Evolutionary conservation across 2,888 invertebrate genomes (phyloP).

Genomic region (Serripes groenlandicus): DNA sequence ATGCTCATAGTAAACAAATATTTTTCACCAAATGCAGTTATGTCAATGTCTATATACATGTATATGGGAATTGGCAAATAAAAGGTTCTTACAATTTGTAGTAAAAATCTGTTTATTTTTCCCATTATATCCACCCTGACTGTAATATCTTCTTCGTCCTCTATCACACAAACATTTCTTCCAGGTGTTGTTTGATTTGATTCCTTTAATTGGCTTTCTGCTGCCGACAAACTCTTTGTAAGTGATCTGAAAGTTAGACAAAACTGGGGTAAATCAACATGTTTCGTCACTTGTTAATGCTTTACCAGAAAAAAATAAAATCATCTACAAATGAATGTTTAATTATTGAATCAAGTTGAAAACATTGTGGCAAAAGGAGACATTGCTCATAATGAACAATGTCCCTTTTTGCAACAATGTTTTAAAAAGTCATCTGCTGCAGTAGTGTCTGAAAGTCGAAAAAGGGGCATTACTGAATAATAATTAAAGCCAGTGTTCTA

Average conservation of each 20-base stretch:
- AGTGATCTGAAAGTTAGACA: conserved; percentile 53
- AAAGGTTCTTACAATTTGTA: not conserved
- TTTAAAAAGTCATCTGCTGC: too few species aligned
- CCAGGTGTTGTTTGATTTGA: conserved; percentile 37
- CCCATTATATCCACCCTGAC: conserved; percentile 52
- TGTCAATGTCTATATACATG: not conserved
- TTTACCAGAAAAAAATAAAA: too few species aligned
- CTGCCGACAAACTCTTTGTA: conserved; percentile 40
- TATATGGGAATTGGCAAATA: not conserved
- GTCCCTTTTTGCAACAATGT: too few species aligned
- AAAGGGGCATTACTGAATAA: too few species aligned
- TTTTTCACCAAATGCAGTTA: too few species aligned
- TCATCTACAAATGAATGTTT: too few species aligned
- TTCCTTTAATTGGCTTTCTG: conserved; percentile 20
- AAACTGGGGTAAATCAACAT: too few species aligned
- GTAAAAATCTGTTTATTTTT: conserved; percentile 38
- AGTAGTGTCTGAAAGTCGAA: too few species aligned
- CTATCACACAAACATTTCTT: conserved; percentile 39
- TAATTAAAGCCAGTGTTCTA: too few species aligned
- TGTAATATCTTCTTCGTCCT: conserved; percentile 44
- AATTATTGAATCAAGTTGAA: not conserved
- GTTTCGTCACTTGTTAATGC: too few species aligned
- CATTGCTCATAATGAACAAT: too few species aligned
- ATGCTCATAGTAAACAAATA: too few species aligned
- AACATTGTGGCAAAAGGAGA: not conserved